phyloP scores from a whole-genome alignment of 2,113 vertebrate genomes.

The Osmerus eperlanus region DNA sequence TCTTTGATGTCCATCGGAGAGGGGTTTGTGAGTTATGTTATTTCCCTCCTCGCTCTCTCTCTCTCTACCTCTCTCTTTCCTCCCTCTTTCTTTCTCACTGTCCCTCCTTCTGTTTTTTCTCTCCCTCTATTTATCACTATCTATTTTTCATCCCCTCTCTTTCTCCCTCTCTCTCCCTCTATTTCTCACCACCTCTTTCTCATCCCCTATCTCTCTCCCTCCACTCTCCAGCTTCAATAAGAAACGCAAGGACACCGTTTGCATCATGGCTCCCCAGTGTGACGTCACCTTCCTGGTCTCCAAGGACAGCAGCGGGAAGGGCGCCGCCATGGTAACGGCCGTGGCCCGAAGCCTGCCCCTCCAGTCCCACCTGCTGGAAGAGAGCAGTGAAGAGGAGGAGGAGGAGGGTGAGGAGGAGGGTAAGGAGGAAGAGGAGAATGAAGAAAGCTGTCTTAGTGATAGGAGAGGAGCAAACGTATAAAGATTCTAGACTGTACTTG shows the following conservation, averaged over 20 bases:
- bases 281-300: slow-evolving; percentile 75
- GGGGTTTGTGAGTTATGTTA: background rate
- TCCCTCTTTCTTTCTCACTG: too few species aligned
- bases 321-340: slow-evolving; percentile 85
- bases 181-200: too few species aligned
- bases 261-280: slow-evolving; percentile 76
- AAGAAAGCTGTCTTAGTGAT: slow-evolving; percentile 11
- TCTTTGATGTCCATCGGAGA: too few species aligned
- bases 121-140: too few species aligned
- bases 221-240: slow-evolving; percentile 72
- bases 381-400: slow-evolving; percentile 37
- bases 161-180: too few species aligned
- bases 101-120: too few species aligned
- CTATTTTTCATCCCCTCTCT: background rate
- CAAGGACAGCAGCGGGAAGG: slow-evolving; percentile 83
- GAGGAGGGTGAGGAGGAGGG: background rate
- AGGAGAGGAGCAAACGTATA: background rate
- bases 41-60: background rate
- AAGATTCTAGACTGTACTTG: background rate
- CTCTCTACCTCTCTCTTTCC: background rate
- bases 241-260: slow-evolving; percentile 63
- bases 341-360: slow-evolving; percentile 56
- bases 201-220: background rate
- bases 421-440: slow-evolving; percentile 28
- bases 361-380: slow-evolving; percentile 55